Percentiles rank a stretch among this genome's conserved stretches.
Conservation (phyloP, 2,113 vertebrate species). For the Ameiurus melas region DNA sequence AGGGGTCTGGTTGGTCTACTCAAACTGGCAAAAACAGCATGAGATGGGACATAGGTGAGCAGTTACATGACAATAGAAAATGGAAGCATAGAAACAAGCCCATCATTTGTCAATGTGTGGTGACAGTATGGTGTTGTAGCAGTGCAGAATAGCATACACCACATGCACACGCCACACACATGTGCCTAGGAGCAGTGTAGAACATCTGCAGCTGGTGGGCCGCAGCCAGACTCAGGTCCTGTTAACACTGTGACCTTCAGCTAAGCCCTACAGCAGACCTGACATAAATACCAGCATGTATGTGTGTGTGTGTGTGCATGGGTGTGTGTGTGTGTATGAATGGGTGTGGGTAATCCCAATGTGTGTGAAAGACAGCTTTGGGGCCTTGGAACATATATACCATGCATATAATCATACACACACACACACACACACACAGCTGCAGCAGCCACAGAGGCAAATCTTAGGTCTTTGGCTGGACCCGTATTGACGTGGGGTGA, state of each 20-base stretch:
- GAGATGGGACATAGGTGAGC: not conserved
- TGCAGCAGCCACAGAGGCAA: constrained; percentile 65
- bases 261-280: constrained; percentile 35
- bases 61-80: constrained; percentile 14
- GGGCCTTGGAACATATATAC: constrained; percentile 25
- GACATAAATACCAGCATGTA: constrained; percentile 22
- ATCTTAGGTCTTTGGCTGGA: constrained; percentile 73
- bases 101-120: constrained; percentile 1
- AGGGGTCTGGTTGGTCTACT: not conserved
- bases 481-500: constrained; percentile 74
- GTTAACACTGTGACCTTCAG: constrained; percentile 45
- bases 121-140: constrained; percentile 19
- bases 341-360: not conserved
- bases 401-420: constrained; percentile 15
- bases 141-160: constrained; percentile 44
- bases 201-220: constrained; percentile 21
- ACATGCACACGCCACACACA: constrained; percentile 51
- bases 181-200: not conserved
- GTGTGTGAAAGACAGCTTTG: constrained; percentile 32
- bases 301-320: too few relatives aligned
- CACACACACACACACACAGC: constrained; percentile 11
- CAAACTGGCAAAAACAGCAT: not conserved
- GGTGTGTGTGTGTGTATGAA: not conserved
- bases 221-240: constrained; percentile 29
- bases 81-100: not conserved